Evolutionary conservation across 2,113 vertebrate genomes (phyloP), one percentile per base, ranked within the genome.

Genomic region (Engystomops pustulosus): DNA sequence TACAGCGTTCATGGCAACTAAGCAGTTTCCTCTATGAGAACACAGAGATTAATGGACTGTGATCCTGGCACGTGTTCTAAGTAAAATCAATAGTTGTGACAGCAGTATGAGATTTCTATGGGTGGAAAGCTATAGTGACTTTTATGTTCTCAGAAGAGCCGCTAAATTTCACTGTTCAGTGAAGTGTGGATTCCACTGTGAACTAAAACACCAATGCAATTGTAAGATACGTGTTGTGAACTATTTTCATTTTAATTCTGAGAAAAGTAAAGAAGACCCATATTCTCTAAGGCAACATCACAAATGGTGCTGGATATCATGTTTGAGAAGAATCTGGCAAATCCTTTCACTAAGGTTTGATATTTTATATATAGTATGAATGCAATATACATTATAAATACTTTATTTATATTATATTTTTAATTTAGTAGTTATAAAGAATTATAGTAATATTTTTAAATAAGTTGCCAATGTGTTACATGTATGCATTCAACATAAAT

Each of bases 311-410:
- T 36, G 65, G 65, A 68, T 32, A 20, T 17, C 45, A 72, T 81
- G 80, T 17, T 81, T 14, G 79, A 81, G 30, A 70, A 47, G 30
- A 71, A 10, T 12, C 23, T 18, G 18, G 68, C 41, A 12, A 14
- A 71, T 27, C 34, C 47, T 1, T 81, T 71, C 10, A 18, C 25
- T 41, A 12, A 81, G 80, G 80, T 81, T 32, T 71, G 80, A 27
- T 58, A 36, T 68, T 27, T 18, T 6, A 12, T 30, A 67, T 17
- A 5, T 8, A 36, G 20, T 36, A 68, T 34, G 36, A 9, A 20
- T 68, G 7, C 10, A 9, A 5, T 68, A 0, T 30, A 15, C 25
- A 23, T 2, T 58, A 11, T 15, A 10, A 25, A 3, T 25, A 58
- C 10, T 58, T 36, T 69, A 34, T 34, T 67, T 67, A 27, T 1